Percentiles rank a stretch among this genome's conserved stretches.
phyloP scores from a whole-genome alignment of 2,113 vertebrate species.

The Vulpes vulpes region DNA sequence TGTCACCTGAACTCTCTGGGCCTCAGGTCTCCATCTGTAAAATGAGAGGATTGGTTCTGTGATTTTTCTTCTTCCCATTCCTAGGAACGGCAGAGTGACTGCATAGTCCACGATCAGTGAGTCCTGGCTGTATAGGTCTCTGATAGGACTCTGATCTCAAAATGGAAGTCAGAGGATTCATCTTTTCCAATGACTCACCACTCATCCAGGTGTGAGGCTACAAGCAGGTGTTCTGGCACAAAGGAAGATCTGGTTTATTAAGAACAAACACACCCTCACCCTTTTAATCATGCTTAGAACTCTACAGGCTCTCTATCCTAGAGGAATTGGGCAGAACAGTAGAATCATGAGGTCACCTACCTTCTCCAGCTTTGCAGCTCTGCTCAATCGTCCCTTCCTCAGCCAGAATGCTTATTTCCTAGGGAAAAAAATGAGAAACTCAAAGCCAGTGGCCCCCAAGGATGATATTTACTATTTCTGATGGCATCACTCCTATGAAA shows the following conservation, averaged over 20 bases:
- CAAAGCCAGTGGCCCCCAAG: background rate
- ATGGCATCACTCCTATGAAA: background rate
- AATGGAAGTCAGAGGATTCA: background rate
- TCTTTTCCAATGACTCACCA: slow-evolving; percentile 11
- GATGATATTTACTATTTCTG: slow-evolving; percentile 10
- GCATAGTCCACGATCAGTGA: background rate
- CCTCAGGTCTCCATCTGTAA: slow-evolving; percentile 41
- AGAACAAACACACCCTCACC: background rate
- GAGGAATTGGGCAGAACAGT: background rate
- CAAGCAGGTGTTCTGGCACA: background rate
- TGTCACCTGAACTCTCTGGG: background rate
- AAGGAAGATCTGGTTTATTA: slow-evolving; percentile 38
- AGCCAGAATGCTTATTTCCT: background rate
- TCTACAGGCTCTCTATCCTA: background rate
- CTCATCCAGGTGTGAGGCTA: background rate
- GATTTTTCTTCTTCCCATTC: background rate
- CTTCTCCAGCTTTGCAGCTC: slow-evolving; percentile 19
- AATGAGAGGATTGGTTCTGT: background rate
- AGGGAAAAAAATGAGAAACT: background rate
- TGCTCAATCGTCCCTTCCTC: background rate
- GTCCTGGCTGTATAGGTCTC: background rate
- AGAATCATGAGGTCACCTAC: background rate
- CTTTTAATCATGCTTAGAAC: slow-evolving; percentile 1
- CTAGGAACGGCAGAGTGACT: background rate
- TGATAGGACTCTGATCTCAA: background rate